phyloP scores from a whole-genome alignment of 2,888 invertebrate genomes.

The Lasiommata megera region DNA sequence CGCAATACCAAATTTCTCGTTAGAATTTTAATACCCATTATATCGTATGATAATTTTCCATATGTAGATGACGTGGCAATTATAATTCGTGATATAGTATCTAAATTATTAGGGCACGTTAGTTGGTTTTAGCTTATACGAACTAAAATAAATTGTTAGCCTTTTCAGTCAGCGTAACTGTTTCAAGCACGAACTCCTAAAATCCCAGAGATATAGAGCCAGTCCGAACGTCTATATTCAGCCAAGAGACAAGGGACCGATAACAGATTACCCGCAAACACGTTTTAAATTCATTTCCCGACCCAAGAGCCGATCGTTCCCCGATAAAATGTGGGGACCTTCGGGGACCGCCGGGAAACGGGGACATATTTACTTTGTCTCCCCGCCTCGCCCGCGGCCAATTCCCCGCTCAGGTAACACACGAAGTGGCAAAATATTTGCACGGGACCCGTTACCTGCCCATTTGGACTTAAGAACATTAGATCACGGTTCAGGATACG shows the following conservation, averaged over 20 bases:
- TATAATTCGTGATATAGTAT: background rate
- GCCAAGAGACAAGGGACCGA: constrained; percentile 79
- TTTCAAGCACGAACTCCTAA: constrained; percentile 44
- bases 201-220: constrained; percentile 66
- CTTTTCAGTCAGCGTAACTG: constrained; percentile 13
- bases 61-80: background rate
- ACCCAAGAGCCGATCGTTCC: constrained; percentile 78
- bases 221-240: constrained; percentile 75
- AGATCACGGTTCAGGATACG: constrained; percentile 14
- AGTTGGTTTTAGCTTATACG: background rate
- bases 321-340: constrained; percentile 74
- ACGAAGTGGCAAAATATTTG: constrained; percentile 79
- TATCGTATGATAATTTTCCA: constrained; percentile 18
- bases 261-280: constrained; percentile 82
- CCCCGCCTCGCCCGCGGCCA: constrained; percentile 70
- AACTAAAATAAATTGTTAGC: background rate
- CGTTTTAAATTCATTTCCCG: constrained; percentile 82
- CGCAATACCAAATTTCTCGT: constrained; percentile 37
- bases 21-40: constrained; percentile 18
- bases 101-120: background rate
- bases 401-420: constrained; percentile 78
- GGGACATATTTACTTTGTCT: constrained; percentile 81
- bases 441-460: constrained; percentile 68
- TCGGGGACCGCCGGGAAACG: constrained; percentile 66
- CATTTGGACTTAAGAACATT: constrained; percentile 63